phyloP scores from a whole-genome alignment of 2,888 invertebrate species.

The Ctenicera cuprea region DNA sequence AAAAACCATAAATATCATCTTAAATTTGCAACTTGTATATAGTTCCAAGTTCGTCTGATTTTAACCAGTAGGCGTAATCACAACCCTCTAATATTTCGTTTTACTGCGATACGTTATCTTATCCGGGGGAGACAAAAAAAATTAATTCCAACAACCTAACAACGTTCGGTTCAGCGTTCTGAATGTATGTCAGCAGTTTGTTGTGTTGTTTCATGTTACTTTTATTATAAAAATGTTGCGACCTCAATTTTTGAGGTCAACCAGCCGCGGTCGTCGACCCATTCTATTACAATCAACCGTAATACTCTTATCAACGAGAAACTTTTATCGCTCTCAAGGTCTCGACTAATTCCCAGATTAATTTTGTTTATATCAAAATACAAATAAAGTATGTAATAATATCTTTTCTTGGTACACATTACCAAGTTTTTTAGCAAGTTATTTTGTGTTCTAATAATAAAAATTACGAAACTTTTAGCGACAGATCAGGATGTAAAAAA shows the following conservation, averaged over 20 bases:
- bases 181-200: conserved; percentile 71
- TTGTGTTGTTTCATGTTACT: conserved; percentile 73
- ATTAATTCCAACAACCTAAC: conserved; percentile 26
- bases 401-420: conserved; percentile 26
- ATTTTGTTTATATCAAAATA: conserved; percentile 33
- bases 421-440: conserved; percentile 2
- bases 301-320: conserved; percentile 53
- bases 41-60: no score
- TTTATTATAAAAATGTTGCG: conserved; percentile 73
- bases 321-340: conserved; percentile 66
- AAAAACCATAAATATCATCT: no score
- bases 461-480: neutral
- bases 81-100: neutral
- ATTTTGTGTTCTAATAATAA: conserved; percentile 3
- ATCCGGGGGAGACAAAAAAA: conserved; percentile 23
- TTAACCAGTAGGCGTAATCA: neutral
- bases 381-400: conserved; percentile 16
- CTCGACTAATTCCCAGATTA: conserved; percentile 56
- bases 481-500: no score
- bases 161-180: conserved; percentile 68
- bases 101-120: neutral
- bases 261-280: conserved; percentile 72
- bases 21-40: no score
- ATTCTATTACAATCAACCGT: conserved; percentile 63
- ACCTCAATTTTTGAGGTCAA: conserved; percentile 84